Percentiles rank a stretch among this genome's conserved stretches.
Conservation (phyloP, 2,113 vertebrate genomes). For the Cavia aperea region DNA sequence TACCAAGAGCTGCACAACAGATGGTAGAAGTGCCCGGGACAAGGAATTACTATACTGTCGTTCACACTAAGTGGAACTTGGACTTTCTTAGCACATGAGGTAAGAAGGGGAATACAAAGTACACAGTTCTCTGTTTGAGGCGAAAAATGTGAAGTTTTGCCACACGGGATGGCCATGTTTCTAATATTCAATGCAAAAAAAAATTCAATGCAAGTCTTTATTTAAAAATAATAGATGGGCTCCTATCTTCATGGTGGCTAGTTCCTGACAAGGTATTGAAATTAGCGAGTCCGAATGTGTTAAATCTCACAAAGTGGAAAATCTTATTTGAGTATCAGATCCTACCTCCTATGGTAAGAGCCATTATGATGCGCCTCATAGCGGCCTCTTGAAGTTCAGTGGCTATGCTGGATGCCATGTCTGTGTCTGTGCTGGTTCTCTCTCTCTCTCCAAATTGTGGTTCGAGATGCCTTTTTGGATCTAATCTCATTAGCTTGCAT, state of each 20-base stretch:
- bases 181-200: conserved; percentile 23
- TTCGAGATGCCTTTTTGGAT: background rate
- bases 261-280: background rate
- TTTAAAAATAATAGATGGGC: background rate
- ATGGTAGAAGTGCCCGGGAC: background rate
- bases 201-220: background rate
- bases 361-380: accelerated
- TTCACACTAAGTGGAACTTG: conserved; percentile 8
- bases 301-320: background rate
- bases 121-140: background rate
- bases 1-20: background rate
- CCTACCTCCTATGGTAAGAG: background rate
- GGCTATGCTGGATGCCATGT: accelerated
- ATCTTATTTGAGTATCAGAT: background rate
- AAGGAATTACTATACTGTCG: background rate
- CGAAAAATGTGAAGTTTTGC: conserved; percentile 3
- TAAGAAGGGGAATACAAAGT: background rate
- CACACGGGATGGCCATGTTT: conserved; percentile 24
- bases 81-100: conserved; percentile 28
- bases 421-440: background rate
- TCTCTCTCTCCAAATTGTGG: background rate
- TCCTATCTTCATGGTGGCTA: background rate
- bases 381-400: no score
- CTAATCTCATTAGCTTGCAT: background rate
- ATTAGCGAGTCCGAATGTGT: background rate